Percentiles rank a stretch among this genome's conserved stretches.
These are phyloP conservation scores for Toxonevra muliebris DNA, from an alignment of 2,888 invertebrate species.

Conservation along the genomic window DNA sequence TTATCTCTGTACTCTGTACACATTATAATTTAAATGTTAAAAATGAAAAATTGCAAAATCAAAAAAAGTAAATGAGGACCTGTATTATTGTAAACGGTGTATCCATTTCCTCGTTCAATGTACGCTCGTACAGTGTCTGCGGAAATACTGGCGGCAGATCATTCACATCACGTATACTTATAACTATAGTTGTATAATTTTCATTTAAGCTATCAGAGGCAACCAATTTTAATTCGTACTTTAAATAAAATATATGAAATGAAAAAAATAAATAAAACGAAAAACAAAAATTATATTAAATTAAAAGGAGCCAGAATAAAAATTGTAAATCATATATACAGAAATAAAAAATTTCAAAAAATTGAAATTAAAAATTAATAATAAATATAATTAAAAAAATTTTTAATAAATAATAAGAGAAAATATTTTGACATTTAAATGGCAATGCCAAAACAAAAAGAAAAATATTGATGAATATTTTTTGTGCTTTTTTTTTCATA, in stretches of 20 bases:
- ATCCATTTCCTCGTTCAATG: conserved; percentile 78
- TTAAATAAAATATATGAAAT: conserved; percentile 31
- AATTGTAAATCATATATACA: conserved; percentile 15
- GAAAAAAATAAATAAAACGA: conserved; percentile 26
- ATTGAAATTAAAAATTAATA: background rate
- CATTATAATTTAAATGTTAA: background rate
- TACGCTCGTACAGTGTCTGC: conserved; percentile 75
- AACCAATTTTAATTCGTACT: conserved; percentile 89
- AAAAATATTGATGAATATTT: no score
- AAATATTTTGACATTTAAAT: background rate
- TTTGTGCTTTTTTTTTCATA: no score
- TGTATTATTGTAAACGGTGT: conserved; percentile 80
- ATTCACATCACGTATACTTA: conserved; percentile 86
- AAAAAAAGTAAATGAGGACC: conserved; percentile 60
- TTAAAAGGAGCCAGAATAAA: conserved; percentile 13
- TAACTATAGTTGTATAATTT: conserved; percentile 83
- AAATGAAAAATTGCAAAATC: no score
- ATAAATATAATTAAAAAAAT: background rate
- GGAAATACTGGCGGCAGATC: conserved; percentile 87
- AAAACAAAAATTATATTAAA: conserved; percentile 18
- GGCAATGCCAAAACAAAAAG: background rate
- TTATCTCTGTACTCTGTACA: background rate
- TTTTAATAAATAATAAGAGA: background rate
- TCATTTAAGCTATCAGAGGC: conserved; percentile 91
- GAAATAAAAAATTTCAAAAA: background rate